Conservation (phyloP, 2,797 vertebrate genomes). For the Gadopsis marmoratus region DNA sequence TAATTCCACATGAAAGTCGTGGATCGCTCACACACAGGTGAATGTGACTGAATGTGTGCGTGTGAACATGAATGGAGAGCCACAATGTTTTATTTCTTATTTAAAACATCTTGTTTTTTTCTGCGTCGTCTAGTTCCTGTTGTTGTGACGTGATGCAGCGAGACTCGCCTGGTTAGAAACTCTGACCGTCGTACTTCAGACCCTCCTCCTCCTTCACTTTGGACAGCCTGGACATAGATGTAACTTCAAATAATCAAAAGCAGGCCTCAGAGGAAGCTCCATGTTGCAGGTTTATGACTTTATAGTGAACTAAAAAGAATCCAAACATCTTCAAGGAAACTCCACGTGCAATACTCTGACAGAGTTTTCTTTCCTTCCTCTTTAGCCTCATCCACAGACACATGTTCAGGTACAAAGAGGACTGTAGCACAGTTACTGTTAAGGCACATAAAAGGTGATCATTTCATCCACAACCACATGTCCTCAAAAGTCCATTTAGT, state of each 20-base stretch:
- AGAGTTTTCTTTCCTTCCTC: constrained; percentile 22
- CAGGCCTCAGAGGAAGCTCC: constrained; percentile 86
- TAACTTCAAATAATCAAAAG: constrained; percentile 86
- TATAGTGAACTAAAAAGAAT: constrained; percentile 84
- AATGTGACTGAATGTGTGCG: constrained; percentile 61
- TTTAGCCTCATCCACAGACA: not conserved
- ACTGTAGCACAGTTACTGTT: not conserved
- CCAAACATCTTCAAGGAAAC: constrained; percentile 88
- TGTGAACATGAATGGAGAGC: constrained; percentile 58
- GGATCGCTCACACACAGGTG: constrained; percentile 42
- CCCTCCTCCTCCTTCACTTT: constrained; percentile 79
- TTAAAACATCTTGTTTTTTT: constrained; percentile 77
- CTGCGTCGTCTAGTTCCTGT: constrained; percentile 83
- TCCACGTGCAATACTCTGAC: constrained; percentile 94
- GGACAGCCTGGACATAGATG: constrained; percentile 88
- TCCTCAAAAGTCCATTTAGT: not conserved
- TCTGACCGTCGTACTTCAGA: constrained; percentile 68
- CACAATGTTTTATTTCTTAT: constrained; percentile 50
- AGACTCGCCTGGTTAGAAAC: constrained; percentile 84
- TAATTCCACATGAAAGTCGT: constrained; percentile 53
- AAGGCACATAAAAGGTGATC: not conserved
- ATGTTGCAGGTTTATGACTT: constrained; percentile 89
- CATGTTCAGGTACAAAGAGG: constrained; percentile 19
- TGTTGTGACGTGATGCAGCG: constrained; percentile 82
- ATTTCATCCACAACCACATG: not conserved